phyloP scores from a whole-genome alignment of 2,113 vertebrate genomes.

The Coracopsis vasa region DNA sequence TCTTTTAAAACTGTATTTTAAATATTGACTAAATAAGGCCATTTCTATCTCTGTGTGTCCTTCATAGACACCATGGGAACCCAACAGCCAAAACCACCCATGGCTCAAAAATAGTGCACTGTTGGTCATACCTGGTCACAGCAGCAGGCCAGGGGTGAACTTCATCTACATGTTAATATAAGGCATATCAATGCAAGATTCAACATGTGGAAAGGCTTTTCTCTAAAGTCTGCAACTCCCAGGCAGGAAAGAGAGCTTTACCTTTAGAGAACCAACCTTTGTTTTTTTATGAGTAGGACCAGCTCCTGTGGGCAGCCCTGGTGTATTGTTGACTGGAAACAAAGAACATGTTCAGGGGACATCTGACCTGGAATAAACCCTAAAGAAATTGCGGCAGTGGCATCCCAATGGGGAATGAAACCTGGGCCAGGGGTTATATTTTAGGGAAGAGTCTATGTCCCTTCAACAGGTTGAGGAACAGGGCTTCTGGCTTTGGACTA shows the following conservation, averaged over 20 bases:
- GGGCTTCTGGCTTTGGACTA: neutral
- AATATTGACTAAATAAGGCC: neutral
- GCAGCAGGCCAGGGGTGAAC: neutral
- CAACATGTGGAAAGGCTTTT: constrained; percentile 24
- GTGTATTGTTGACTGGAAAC: neutral
- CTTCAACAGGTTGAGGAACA: neutral
- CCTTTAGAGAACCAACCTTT: neutral
- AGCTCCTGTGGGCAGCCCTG: neutral
- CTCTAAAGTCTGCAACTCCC: neutral
- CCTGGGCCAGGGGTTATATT: neutral
- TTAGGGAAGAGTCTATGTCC: neutral
- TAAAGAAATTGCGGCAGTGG: neutral
- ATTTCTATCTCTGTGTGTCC: neutral
- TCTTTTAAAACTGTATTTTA: neutral
- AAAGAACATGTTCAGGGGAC: neutral
- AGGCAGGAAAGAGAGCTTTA: constrained; percentile 9
- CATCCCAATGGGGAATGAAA: neutral
- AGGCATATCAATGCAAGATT: neutral
- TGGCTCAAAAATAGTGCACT: rapidly evolving
- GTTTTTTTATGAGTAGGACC: neutral
- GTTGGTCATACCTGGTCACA: neutral
- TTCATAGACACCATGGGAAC: neutral
- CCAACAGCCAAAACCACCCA: neutral
- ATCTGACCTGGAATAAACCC: neutral
- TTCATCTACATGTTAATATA: neutral